Percentiles rank a stretch among this genome's conserved stretches.
Evolutionary conservation across 2,888 invertebrate genomes (phyloP).

Genomic region (Drosophila peninsularis): DNA sequence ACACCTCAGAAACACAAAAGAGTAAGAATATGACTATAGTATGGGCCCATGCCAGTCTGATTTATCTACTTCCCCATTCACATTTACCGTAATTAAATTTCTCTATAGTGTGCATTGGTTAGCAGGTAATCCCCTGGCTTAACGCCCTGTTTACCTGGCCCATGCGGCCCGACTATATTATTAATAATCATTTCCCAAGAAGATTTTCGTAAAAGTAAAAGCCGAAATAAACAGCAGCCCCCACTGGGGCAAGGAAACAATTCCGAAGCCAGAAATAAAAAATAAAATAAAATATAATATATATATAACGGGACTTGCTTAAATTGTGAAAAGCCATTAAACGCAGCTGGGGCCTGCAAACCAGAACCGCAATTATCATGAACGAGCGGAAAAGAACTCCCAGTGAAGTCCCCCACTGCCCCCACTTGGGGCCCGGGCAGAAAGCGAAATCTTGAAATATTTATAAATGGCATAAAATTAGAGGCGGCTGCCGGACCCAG

Average conservation of each 20-base stretch:
- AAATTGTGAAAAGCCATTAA: conserved; percentile 79
- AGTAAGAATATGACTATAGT: too few species aligned
- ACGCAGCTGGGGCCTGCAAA: conserved; percentile 69
- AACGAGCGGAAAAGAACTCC: conserved; percentile 47
- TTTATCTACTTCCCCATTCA: neutral
- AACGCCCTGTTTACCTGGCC: conserved; percentile 3
- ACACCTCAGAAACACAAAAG: too few species aligned
- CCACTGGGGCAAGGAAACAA: conserved; percentile 38
- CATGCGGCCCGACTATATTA: conserved; percentile 18
- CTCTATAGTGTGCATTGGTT: neutral
- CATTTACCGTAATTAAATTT: neutral
- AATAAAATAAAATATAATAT: conserved; percentile 3
- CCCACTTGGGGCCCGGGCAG: neutral
- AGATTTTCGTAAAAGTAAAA: conserved; percentile 72
- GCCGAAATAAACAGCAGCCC: conserved; percentile 45
- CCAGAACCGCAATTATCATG: conserved; percentile 76
- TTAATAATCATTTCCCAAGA: conserved; percentile 45
- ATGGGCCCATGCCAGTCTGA: neutral
- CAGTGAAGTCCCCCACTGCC: conserved; percentile 5
- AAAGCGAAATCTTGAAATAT: conserved; percentile 56
- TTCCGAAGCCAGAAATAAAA: conserved; percentile 50
- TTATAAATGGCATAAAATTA: conserved; percentile 60
- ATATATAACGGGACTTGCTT: conserved; percentile 70
- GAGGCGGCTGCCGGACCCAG: too few species aligned
- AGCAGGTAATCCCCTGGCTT: neutral